phyloP scores from a whole-genome alignment of 1,140 invertebrate genomes.

The Papilio polytes region DNA sequence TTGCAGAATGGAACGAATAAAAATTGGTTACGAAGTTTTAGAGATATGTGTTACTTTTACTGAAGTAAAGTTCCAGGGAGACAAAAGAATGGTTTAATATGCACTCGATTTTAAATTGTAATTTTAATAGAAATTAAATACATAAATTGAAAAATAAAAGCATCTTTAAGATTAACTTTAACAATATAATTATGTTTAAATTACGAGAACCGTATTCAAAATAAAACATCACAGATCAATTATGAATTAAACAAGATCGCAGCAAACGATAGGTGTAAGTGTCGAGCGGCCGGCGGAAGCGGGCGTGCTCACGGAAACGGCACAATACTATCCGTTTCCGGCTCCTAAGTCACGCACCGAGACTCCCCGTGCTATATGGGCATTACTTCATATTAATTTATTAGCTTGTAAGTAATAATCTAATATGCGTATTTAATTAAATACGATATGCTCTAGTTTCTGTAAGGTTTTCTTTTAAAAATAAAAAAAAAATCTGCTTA shows the following conservation, averaged over 20 bases:
- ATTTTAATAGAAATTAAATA: too few species aligned
- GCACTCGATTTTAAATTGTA: too few species aligned
- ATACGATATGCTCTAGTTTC: neutral
- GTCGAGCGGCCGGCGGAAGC: conserved; percentile 44
- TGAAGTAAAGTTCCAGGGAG: too few species aligned
- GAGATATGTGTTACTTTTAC: too few species aligned
- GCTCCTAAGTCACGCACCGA: conserved; percentile 57
- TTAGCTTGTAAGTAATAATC: neutral
- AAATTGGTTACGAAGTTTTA: too few species aligned
- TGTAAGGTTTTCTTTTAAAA: too few species aligned
- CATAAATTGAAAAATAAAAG: too few species aligned
- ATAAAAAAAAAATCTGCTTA: too few species aligned
- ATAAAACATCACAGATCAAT: conserved; percentile 13
- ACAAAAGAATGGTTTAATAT: too few species aligned
- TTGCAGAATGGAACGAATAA: neutral
- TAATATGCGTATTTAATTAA: neutral
- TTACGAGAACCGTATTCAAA: neutral
- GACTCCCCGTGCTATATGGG: conserved; percentile 34
- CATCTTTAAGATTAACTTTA: too few species aligned
- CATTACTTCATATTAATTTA: conserved; percentile 1
- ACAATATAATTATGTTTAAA: neutral
- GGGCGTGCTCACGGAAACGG: conserved; percentile 52
- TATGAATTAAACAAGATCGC: conserved; percentile 51
- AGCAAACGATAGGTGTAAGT: conserved; percentile 48
- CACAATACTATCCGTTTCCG: conserved; percentile 54